Evolutionary conservation across 2,113 vertebrate genomes (phyloP).

Genomic region (Hyperopisus bebe): DNA sequence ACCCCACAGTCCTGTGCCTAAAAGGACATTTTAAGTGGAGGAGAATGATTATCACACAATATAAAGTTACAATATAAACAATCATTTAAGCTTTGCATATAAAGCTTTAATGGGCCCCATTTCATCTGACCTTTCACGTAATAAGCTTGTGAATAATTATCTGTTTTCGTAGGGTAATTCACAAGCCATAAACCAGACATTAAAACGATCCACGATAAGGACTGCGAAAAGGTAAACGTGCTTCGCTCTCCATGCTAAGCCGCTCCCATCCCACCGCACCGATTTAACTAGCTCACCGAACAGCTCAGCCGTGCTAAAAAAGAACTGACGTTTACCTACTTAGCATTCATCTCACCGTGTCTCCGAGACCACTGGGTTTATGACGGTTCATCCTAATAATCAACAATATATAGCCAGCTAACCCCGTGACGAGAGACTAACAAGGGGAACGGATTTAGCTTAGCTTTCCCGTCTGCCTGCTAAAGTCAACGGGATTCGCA

Average conservation of each 20-base stretch:
- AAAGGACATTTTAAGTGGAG: neutral
- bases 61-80: neutral
- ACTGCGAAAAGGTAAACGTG: constrained; percentile 35
- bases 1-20: neutral
- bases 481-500: constrained; percentile 24
- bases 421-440: constrained; percentile 36
- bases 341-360: constrained; percentile 50
- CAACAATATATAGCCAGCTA: constrained; percentile 48
- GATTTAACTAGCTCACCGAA: constrained; percentile 54
- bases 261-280: constrained; percentile 57
- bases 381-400: constrained; percentile 64
- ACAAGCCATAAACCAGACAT: constrained; percentile 30
- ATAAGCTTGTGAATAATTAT: constrained; percentile 10
- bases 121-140: neutral
- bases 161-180: neutral
- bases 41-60: neutral
- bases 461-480: constrained; percentile 40
- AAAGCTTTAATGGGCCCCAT: neutral
- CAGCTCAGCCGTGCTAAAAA: constrained; percentile 43
- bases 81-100: neutral
- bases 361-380: constrained; percentile 57
- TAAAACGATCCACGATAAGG: constrained; percentile 27
- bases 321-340: constrained; percentile 40
- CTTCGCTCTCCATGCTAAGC: constrained; percentile 62
- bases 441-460: constrained; percentile 43